A percentile compares a stretch with the other conserved stretches of the same genome.
phyloP scores from a whole-genome alignment of 2,888 invertebrate species.

The Sarcophaga caerulescens region DNA sequence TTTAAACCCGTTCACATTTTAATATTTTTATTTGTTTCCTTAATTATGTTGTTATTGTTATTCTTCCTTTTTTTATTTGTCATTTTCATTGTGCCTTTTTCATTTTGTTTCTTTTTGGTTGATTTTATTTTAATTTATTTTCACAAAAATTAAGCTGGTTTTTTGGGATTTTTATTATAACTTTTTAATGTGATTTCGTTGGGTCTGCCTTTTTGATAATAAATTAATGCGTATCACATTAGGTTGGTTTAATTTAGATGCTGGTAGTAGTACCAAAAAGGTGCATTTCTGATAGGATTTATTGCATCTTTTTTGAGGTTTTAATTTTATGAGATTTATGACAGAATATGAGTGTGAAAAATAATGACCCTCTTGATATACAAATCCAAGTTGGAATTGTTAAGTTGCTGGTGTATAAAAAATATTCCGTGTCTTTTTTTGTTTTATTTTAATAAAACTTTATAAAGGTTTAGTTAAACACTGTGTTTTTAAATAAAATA shows the following conservation, averaged over 20 bases:
- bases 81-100: conserved; percentile 21
- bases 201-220: conserved; percentile 5
- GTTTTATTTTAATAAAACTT: too few relatives aligned
- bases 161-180: conserved; percentile 64
- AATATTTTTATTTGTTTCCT: conserved; percentile 49
- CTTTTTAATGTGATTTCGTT: conserved; percentile 58
- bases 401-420: too few relatives aligned
- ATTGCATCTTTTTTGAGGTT: not conserved
- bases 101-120: too few relatives aligned
- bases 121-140: conserved; percentile 23
- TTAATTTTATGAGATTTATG: not conserved
- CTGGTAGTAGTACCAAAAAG: conserved; percentile 13
- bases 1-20: conserved; percentile 48
- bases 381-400: too few relatives aligned
- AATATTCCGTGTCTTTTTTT: too few relatives aligned
- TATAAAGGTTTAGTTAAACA: too few relatives aligned
- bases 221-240: conserved; percentile 4
- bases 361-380: too few relatives aligned
- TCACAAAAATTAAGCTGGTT: conserved; percentile 64
- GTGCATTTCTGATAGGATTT: not conserved
- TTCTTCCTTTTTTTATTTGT: conserved; percentile 30
- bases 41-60: conserved; percentile 56
- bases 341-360: too few relatives aligned
- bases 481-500: too few relatives aligned
- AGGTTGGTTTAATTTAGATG: conserved; percentile 39